Evolutionary conservation across 2,113 vertebrate species (phyloP).

Genomic region (Pteruthius melanotis): DNA sequence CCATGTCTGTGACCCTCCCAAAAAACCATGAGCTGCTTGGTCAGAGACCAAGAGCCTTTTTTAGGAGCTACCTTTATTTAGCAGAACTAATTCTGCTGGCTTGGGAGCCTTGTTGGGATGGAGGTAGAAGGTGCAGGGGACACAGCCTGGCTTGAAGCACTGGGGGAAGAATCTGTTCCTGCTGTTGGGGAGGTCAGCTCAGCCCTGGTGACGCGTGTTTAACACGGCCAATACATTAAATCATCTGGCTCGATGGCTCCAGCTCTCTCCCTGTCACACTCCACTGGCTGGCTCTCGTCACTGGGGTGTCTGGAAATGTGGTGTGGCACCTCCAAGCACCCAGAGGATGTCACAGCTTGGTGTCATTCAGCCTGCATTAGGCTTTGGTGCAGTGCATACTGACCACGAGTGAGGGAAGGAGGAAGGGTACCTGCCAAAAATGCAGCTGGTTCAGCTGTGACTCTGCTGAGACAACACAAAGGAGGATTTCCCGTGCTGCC

Average conservation of each 20-base stretch:
- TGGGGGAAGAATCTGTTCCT: not conserved
- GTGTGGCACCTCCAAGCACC: not conserved
- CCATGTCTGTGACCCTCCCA: not conserved
- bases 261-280: not conserved
- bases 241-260: not conserved
- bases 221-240: not conserved
- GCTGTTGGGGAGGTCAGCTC: not conserved
- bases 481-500: not conserved
- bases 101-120: not conserved
- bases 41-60: not conserved
- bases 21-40: not conserved
- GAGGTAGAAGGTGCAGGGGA: not conserved
- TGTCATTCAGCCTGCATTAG: not conserved
- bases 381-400: fast-evolving
- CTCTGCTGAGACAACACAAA: not conserved
- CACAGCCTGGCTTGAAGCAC: not conserved
- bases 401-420: not conserved
- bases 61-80: not conserved
- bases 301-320: not conserved
- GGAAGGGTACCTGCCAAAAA: not conserved
- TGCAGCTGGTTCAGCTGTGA: not conserved
- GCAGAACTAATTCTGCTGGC: not conserved
- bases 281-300: not conserved
- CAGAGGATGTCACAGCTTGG: not conserved
- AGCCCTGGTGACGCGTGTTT: not conserved